Conservation (phyloP, 35 echinoderm and acorn worm genomes). For the Apostichopus japonicus region DNA sequence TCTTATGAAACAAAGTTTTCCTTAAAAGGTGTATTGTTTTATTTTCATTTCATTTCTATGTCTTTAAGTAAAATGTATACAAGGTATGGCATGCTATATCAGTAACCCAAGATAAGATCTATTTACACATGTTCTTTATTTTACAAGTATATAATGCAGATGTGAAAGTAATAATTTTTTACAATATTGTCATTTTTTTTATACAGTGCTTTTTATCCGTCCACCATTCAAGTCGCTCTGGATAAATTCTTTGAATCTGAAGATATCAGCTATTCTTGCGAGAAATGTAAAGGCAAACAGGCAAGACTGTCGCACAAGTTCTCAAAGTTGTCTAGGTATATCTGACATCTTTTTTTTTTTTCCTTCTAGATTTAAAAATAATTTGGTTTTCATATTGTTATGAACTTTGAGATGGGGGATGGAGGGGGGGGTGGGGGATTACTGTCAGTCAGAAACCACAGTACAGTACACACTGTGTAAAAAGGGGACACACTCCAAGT, state of each 20-base stretch:
- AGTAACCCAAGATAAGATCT: too few relatives aligned
- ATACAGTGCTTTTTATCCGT: slow-evolving; percentile 28
- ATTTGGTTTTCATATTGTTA: not conserved
- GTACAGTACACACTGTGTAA: too few relatives aligned
- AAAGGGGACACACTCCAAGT: too few relatives aligned
- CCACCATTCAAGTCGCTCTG: slow-evolving; percentile 83
- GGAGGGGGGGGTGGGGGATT: too few relatives aligned
- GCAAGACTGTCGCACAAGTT: slow-evolving; percentile 83
- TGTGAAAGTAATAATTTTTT: not conserved
- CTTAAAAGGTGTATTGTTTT: too few relatives aligned
- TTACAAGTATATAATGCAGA: too few relatives aligned
- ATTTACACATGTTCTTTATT: too few relatives aligned
- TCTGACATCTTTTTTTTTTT: too few relatives aligned
- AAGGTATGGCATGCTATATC: too few relatives aligned
- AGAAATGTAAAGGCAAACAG: slow-evolving; percentile 82
- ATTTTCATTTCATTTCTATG: too few relatives aligned
- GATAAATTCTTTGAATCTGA: slow-evolving; percentile 88
- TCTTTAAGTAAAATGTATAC: too few relatives aligned
- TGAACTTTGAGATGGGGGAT: not conserved
- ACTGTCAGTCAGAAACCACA: not conserved
- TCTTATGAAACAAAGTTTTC: too few relatives aligned
- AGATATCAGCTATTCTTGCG: slow-evolving; percentile 83
- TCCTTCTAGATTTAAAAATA: not conserved
- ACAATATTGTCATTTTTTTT: not conserved
- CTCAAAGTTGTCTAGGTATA: slow-evolving; percentile 83